Percentiles rank a stretch among this genome's conserved stretches.
These are phyloP conservation scores for Ceryle rudis DNA, from an alignment of 2,797 vertebrate species.

Conservation along the genomic window DNA sequence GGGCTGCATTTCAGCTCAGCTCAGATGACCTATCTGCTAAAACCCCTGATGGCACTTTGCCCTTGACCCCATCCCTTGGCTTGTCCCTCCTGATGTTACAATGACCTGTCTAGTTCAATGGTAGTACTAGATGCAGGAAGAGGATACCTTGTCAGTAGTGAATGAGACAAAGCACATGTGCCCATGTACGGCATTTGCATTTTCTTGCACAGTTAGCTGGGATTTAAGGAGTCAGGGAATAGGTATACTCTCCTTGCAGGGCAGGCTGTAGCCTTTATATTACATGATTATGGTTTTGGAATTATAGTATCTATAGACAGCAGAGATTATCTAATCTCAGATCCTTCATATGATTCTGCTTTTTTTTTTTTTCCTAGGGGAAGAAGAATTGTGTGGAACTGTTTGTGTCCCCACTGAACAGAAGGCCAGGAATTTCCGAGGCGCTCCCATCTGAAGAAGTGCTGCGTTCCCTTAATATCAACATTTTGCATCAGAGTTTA, in stretches of 20 bases:
- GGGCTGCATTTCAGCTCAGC: neutral
- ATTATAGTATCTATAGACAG: neutral
- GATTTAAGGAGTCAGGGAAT: neutral
- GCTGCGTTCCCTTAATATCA: constrained; percentile 89
- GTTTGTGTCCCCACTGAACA: constrained; percentile 87
- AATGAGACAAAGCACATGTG: neutral
- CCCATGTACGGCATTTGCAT: accelerated
- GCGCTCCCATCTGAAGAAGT: constrained; percentile 89
- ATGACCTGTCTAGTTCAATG: neutral
- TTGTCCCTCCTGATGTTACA: neutral
- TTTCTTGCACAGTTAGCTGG: neutral
- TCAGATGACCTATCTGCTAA: neutral
- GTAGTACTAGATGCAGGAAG: neutral
- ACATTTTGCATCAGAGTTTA: constrained; percentile 88
- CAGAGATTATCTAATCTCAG: neutral
- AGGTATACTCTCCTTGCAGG: neutral
- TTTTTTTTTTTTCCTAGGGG: constrained; percentile 74
- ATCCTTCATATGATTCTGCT: neutral
- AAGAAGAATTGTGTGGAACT: constrained; percentile 92
- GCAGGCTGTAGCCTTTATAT: neutral
- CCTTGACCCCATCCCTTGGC: neutral
- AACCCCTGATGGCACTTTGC: neutral
- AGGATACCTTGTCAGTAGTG: neutral
- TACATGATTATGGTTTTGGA: neutral
- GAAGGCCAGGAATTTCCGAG: constrained; percentile 82